These are phyloP conservation scores for Galerucella nymphaeae DNA, from an alignment of 2,888 invertebrate species.

Conservation along the genomic window DNA sequence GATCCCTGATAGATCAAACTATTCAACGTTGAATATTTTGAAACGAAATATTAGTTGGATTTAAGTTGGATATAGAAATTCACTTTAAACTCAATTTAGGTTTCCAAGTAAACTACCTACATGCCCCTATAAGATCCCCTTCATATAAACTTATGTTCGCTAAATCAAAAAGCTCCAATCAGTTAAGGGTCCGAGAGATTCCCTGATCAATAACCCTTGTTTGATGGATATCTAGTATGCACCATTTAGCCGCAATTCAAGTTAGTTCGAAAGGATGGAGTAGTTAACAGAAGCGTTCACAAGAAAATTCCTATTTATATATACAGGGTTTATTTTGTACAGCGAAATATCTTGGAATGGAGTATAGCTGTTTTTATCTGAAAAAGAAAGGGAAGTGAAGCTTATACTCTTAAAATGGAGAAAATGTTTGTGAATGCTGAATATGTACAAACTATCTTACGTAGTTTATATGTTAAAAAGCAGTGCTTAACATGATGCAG, in stretches of 20 bases:
- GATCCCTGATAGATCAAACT: neutral
- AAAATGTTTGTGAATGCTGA: no score
- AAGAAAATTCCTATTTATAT: neutral
- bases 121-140: neutral
- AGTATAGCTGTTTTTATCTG: no score
- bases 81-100: neutral
- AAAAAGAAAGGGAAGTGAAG: no score
- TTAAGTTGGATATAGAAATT: neutral
- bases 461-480: no score
- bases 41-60: neutral
- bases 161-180: conserved; percentile 19
- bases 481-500: no score
- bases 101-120: neutral
- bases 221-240: neutral
- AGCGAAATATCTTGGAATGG: no score
- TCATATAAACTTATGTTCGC: conserved; percentile 6
- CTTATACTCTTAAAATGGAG: no score
- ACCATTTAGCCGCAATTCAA: conserved; percentile 24
- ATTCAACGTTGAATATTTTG: neutral
- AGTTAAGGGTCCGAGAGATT: conserved; percentile 18
- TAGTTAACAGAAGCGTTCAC: neutral
- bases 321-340: no score
- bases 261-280: conserved; percentile 4
- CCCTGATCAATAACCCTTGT: conserved; percentile 17
- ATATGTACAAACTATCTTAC: no score